Conservation (phyloP, 1,140 invertebrate species). For the Saccostrea glomerata region DNA sequence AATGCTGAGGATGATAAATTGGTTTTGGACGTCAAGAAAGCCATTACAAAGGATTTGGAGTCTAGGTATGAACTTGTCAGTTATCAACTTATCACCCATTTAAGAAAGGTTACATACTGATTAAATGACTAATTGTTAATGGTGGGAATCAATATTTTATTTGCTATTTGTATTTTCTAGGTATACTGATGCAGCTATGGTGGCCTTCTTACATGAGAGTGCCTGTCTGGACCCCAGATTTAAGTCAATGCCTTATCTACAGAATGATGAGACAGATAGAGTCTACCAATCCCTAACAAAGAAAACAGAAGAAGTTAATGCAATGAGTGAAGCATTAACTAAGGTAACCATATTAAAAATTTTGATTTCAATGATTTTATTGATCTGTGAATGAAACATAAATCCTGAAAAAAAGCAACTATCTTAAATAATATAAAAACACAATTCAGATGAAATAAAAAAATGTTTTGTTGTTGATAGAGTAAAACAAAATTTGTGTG, state of each 20-base stretch:
- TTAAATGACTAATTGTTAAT: background rate
- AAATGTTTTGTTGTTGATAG: no score
- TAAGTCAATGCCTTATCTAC: background rate
- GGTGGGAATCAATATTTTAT: background rate
- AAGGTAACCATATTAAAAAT: no score
- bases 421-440: no score
- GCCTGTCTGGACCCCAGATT: background rate
- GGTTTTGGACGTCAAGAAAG: slow-evolving; percentile 33
- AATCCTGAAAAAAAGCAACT: no score
- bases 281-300: background rate
- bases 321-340: no score
- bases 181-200: background rate
- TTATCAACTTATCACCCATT: background rate
- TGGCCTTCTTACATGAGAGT: background rate
- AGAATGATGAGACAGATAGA: background rate
- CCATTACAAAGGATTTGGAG: background rate
- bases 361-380: no score
- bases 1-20: background rate
- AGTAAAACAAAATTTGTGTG: no score
- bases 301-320: background rate
- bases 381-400: no score
- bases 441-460: no score
- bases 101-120: background rate
- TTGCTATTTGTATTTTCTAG: background rate
- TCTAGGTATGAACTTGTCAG: background rate